A percentile compares a stretch with the other conserved stretches of the same genome.
These are phyloP conservation scores for Popillia japonica DNA, from an alignment of 1,140 invertebrate species.

Conservation along the genomic window DNA sequence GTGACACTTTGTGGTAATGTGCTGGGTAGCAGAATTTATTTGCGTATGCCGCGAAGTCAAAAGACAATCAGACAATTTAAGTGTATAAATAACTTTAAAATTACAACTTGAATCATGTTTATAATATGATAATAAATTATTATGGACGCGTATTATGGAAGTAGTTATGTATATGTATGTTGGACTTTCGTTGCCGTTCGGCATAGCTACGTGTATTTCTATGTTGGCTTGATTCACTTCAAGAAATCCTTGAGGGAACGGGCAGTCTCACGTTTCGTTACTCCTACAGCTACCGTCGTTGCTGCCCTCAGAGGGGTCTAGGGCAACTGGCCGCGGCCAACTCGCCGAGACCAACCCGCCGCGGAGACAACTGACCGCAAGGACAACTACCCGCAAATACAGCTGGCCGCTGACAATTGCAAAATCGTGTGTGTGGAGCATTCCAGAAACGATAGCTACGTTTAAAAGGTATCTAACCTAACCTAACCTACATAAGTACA, in stretches of 20 bases:
- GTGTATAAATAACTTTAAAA: neutral
- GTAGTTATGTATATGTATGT: slow-evolving; percentile 99
- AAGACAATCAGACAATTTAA: neutral
- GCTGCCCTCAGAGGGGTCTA: slow-evolving; percentile 89
- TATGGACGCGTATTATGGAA: slow-evolving; percentile 84
- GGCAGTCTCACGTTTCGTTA: slow-evolving; percentile 81
- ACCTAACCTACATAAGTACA: too few relatives aligned
- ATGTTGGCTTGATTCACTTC: slow-evolving; percentile 90
- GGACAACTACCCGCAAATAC: too few relatives aligned
- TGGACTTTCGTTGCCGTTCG: slow-evolving; percentile 99
- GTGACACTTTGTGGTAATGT: too few relatives aligned
- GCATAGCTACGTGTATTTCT: slow-evolving; percentile 98
- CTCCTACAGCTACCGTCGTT: slow-evolving; percentile 88
- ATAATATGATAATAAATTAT: slow-evolving; percentile 35
- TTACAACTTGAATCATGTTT: slow-evolving; percentile 17
- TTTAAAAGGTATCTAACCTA: too few relatives aligned
- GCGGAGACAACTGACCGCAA: too few relatives aligned
- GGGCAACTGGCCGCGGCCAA: too few relatives aligned
- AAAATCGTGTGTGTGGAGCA: too few relatives aligned
- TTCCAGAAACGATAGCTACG: too few relatives aligned
- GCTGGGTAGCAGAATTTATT: neutral
- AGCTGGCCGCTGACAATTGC: too few relatives aligned
- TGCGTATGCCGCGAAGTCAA: neutral
- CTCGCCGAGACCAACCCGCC: too few relatives aligned
- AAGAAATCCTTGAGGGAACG: slow-evolving; percentile 92